phyloP scores from a whole-genome alignment of 35 echinoderm and acorn worm species.

The Acanthaster planci region DNA sequence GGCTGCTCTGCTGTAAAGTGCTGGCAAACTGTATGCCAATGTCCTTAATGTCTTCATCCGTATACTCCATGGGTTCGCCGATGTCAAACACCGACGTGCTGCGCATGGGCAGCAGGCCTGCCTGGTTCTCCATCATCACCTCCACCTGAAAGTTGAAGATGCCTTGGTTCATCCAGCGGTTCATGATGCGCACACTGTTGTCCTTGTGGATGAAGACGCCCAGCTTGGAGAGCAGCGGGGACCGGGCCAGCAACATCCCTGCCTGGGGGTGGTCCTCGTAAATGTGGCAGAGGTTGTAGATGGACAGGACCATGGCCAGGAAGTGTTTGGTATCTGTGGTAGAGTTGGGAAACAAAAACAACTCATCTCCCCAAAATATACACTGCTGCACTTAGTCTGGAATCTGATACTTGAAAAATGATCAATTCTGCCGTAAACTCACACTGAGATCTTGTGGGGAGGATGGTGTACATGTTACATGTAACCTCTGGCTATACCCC shows the following conservation, averaged over 20 bases:
- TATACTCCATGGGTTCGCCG: background rate
- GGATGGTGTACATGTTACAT: too few species aligned
- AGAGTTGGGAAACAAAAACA: too few species aligned
- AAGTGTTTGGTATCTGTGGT: background rate
- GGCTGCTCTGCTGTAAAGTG: slow-evolving; percentile 32
- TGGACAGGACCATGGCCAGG: slow-evolving; percentile 39
- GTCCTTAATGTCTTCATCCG: background rate
- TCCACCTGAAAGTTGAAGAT: slow-evolving; percentile 60
- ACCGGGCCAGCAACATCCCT: background rate
- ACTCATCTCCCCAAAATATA: too few species aligned
- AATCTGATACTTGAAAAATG: too few species aligned
- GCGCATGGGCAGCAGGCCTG: slow-evolving; percentile 49
- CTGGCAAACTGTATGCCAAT: slow-evolving; percentile 16
- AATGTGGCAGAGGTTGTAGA: slow-evolving; percentile 54
- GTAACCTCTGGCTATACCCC: too few species aligned
- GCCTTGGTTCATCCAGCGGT: slow-evolving; percentile 51
- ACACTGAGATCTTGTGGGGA: too few species aligned
- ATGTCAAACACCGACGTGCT: slow-evolving; percentile 27
- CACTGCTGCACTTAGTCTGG: too few species aligned
- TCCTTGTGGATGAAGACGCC: slow-evolving; percentile 59
- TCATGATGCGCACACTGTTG: slow-evolving; percentile 29
- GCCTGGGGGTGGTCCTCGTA: slow-evolving; percentile 5
- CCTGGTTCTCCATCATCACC: slow-evolving; percentile 50
- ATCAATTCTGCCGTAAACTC: too few species aligned
- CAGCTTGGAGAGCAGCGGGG: slow-evolving; percentile 39